phyloP scores from a whole-genome alignment of 2,797 vertebrate genomes.

The Myotis findleyi region DNA sequence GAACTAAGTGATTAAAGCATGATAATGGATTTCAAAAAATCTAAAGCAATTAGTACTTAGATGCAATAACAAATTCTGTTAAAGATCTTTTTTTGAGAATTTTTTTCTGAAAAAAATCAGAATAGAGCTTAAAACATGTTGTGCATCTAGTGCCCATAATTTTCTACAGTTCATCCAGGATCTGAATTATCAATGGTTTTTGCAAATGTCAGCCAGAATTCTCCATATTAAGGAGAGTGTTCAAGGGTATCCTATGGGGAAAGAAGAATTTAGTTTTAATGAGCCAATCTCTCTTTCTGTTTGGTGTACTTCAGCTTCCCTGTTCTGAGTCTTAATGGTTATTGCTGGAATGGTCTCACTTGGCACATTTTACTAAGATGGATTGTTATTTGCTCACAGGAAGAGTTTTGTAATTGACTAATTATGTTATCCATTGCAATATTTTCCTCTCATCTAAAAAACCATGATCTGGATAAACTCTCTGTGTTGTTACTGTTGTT shows the following conservation, averaged over 20 bases:
- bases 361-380: constrained; percentile 72
- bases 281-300: constrained; percentile 67
- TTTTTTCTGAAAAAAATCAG: constrained; percentile 6
- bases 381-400: constrained; percentile 74
- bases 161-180: constrained; percentile 60
- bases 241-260: constrained; percentile 43
- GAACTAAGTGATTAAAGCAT: constrained; percentile 54
- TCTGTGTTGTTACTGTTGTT: not conserved
- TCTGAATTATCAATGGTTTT: constrained; percentile 67
- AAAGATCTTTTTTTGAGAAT: constrained; percentile 37
- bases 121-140: not conserved
- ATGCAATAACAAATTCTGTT: not conserved
- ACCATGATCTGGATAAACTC: not conserved
- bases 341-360: constrained; percentile 70
- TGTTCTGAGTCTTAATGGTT: constrained; percentile 73
- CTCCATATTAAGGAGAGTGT: constrained; percentile 60
- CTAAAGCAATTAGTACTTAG: constrained; percentile 29
- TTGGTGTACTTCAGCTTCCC: constrained; percentile 54
- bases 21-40: constrained; percentile 67
- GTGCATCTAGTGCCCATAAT: not conserved
- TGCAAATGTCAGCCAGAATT: constrained; percentile 72
- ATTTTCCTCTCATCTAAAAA: constrained; percentile 44
- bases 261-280: constrained; percentile 79
- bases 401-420: constrained; percentile 75
- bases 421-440: constrained; percentile 67